Evolutionary conservation across 2,888 invertebrate species (phyloP).

Genomic region (Ligdia adustata): DNA sequence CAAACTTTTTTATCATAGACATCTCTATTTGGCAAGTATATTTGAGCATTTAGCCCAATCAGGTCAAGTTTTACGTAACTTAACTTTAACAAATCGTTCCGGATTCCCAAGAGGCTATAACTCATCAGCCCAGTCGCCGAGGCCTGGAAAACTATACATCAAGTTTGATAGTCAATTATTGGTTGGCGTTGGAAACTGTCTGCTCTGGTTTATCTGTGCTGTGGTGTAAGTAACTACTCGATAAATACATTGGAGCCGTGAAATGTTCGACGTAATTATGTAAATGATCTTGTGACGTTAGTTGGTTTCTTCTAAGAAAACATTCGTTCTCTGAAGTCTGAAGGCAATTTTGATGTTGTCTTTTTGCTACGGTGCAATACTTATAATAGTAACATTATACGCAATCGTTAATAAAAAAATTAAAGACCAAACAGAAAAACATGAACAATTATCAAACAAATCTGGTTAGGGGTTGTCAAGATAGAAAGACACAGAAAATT

Average conservation of each 20-base stretch:
- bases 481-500: no score
- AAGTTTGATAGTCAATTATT: slow-evolving; percentile 82
- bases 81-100: slow-evolving; percentile 62
- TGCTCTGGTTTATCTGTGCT: slow-evolving; percentile 65
- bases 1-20: not conserved
- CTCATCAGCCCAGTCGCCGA: slow-evolving; percentile 51
- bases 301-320: not conserved
- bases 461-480: no score
- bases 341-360: no score
- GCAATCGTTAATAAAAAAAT: no score
- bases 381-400: no score
- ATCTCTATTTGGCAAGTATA: slow-evolving; percentile 18
- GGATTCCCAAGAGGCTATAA: slow-evolving; percentile 67
- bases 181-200: slow-evolving; percentile 70
- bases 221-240: slow-evolving; percentile 37
- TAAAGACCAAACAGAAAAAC: no score
- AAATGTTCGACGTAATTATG: slow-evolving; percentile 2
- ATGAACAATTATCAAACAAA: no score
- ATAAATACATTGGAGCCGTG: slow-evolving; percentile 25
- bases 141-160: slow-evolving; percentile 66
- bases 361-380: no score
- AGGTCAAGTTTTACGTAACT: slow-evolving; percentile 49
- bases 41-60: slow-evolving; percentile 41
- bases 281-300: not conserved
- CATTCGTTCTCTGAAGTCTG: no score